Evolutionary conservation across 2,797 vertebrate species (phyloP), one percentile per base, ranked within the genome.

Genomic region (Halcyon badia): DNA sequence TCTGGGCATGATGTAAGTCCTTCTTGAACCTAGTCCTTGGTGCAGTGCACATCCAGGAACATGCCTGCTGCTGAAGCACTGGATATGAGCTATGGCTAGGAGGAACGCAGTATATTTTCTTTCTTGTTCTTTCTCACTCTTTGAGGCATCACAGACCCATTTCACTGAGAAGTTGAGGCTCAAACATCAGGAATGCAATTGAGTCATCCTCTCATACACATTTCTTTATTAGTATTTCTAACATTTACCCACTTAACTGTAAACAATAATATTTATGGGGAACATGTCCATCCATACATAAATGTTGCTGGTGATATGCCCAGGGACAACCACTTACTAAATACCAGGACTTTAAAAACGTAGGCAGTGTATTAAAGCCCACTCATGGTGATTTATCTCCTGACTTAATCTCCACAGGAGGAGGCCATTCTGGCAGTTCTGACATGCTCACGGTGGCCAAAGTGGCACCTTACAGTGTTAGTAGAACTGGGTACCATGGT

Each of bases 171-270:
- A 57, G 42, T 64, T 87, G 52, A 77, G 61, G 73, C 60, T 49
- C 30, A 37, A 46, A 73, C 6, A 5, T 87, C 60, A 46, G 48
- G 60, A 92, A 70, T 42, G 30, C n/a, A 44, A 82, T 68, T 78
- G 81, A 94, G 11, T 80, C 62, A 77, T 68, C 31, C 37, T 94
- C 92, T 85, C 52, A 39, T 28, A 39, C 5, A 64, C 39, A 87
- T 90, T 44, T 66, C 56, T 77, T 87, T 92, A 56, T 60, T 72
- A 46, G 69, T 62, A 79, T 92, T 94, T 89, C 78, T 79, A 96
- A 51, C 58, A 31, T 77, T 90, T 91, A 68, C 28, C 15, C 56
- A 21, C 73, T 89, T 94, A 75, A 77, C 44, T 0, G 0, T 57
- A 78, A 90, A 75, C 75, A 88, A 12, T 76, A 56, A 44, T 92